Evolutionary conservation across 2,888 invertebrate species (phyloP), one percentile per base, ranked within the genome.

Genomic region (Rhodophaea formosa): DNA sequence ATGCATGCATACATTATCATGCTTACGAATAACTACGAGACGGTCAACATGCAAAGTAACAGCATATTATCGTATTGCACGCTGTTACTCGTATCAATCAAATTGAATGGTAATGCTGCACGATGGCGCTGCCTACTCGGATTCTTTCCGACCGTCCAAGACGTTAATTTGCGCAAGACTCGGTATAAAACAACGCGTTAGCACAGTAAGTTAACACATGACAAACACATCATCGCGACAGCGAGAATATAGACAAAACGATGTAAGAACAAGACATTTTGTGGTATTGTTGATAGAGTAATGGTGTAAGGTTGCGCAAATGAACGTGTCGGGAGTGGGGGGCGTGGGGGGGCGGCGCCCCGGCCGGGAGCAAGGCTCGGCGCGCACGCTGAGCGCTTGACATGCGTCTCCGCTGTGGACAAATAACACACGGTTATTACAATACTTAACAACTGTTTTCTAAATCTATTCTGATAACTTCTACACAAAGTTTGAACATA

Each of bases 401-500:
- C 75, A 73, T 76, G 76, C 85, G 82, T 78, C 79, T 67, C 67
- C 69, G 66, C 85, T 85, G 80, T 0, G 75, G 67, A 69, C 62
- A 67, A 53, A 15, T 53, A 30, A 46, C 16, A 53, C 3, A 51
- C 15, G 15, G 17, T 15, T 29, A n/a, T n/a, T 44, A 12, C 8
- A 16, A 29, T 29, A 39, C n/a, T n/a, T n/a, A n/a, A n/a, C n/a
- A n/a, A n/a, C n/a, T n/a, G n/a, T n/a, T n/a, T n/a, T n/a, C n/a
- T n/a, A n/a, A n/a, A n/a, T n/a, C n/a, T n/a, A n/a, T n/a, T n/a
- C n/a, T n/a, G n/a, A n/a, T n/a, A n/a, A n/a, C n/a, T n/a, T n/a
- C n/a, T n/a, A n/a, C n/a, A n/a, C n/a, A n/a, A n/a, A n/a, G n/a
- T n/a, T n/a, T n/a, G n/a, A n/a, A n/a, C n/a, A n/a, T n/a, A n/a